These are phyloP conservation scores for Phaethornis superciliosus DNA, from an alignment of 2,113 vertebrate genomes.

Conservation along the genomic window DNA sequence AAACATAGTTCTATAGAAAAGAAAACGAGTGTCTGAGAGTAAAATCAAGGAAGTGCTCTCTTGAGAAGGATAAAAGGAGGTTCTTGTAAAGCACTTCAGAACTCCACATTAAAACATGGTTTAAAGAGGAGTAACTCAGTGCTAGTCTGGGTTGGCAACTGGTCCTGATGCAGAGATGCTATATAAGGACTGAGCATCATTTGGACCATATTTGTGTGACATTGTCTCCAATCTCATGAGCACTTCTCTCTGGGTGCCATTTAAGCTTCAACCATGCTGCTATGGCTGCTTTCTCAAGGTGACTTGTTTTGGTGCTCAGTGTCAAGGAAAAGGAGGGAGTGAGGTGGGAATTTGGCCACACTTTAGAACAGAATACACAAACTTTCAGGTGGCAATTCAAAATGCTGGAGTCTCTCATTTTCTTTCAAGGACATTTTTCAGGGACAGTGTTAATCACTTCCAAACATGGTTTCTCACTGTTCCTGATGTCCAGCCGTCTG, in stretches of 20 bases:
- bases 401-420: background rate
- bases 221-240: background rate
- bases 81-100: background rate
- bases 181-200: background rate
- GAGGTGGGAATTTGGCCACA: background rate
- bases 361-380: background rate
- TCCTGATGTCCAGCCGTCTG: background rate
- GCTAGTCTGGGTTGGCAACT: background rate
- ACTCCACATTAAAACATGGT: background rate
- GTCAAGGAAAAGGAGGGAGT: background rate
- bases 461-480: background rate
- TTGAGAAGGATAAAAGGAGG: background rate
- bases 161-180: background rate
- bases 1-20: slow-evolving; percentile 18
- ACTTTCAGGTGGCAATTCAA: background rate
- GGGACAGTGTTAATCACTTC: slow-evolving; percentile 17
- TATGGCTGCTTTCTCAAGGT: background rate
- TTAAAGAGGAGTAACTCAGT: background rate
- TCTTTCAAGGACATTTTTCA: slow-evolving; percentile 35
- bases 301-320: background rate
- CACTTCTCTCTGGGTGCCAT: background rate
- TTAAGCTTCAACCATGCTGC: background rate
- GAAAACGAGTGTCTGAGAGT: background rate
- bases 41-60: background rate
- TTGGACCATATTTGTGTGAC: background rate